phyloP scores from a whole-genome alignment of 2,888 invertebrate species.

The Tetragonisca angustula region DNA sequence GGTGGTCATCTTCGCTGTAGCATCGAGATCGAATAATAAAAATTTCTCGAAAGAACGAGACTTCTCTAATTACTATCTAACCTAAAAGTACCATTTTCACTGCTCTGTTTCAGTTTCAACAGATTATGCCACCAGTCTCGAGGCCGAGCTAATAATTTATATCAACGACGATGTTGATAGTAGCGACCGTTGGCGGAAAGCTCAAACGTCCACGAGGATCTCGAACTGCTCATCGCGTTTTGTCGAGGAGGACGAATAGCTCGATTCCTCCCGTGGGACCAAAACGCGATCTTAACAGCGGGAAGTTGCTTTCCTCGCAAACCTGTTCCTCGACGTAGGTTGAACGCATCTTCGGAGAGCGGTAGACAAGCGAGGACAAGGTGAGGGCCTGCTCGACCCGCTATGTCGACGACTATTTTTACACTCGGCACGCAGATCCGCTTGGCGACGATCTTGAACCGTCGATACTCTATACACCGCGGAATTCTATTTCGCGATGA shows the following conservation, averaged over 20 bases:
- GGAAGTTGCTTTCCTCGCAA: conserved; percentile 34
- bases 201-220: background rate
- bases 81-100: too few relatives aligned
- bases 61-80: too few relatives aligned
- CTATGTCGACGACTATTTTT: conserved; percentile 46
- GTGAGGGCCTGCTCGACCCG: conserved; percentile 12
- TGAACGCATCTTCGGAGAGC: background rate
- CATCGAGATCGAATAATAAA: too few relatives aligned
- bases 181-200: too few relatives aligned
- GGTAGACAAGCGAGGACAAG: conserved; percentile 23
- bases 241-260: background rate
- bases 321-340: conserved; percentile 30
- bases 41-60: too few relatives aligned
- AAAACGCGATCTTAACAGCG: background rate
- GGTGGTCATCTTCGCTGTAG: too few relatives aligned
- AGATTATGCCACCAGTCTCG: background rate
- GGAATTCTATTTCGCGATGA: too few relatives aligned
- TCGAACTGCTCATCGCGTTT: background rate
- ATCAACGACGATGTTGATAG: background rate
- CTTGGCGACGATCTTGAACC: conserved; percentile 54
- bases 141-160: background rate
- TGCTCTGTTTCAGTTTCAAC: too few relatives aligned
- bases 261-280: conserved; percentile 29
- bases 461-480: background rate
- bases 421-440: conserved; percentile 28